Evolutionary conservation across 2,797 vertebrate genomes (phyloP).

Genomic region (Petrocephalus schoutedeni): DNA sequence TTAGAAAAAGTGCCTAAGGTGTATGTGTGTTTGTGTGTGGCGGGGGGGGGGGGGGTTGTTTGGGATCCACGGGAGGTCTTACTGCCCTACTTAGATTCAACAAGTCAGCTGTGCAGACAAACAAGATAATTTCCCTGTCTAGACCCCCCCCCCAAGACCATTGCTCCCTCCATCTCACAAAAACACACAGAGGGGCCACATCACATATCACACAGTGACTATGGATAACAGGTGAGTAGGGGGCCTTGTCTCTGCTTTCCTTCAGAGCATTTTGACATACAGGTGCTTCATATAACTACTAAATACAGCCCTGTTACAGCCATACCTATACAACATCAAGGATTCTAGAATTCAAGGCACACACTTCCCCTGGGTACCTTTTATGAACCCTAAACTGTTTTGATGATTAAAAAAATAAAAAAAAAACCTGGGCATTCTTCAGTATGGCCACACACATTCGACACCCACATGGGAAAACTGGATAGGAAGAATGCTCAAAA

Average conservation of each 20-base stretch:
- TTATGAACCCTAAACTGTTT: neutral
- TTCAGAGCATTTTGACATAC: neutral
- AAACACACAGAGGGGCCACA: neutral
- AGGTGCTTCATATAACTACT: neutral
- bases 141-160: neutral
- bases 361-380: neutral
- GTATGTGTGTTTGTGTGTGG: too few species aligned
- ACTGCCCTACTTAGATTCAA: neutral
- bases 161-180: neutral
- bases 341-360: neutral
- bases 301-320: neutral
- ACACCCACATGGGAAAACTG: neutral
- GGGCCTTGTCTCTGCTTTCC: neutral
- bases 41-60: too few species aligned
- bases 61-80: neutral
- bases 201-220: neutral
- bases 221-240: neutral
- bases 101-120: neutral
- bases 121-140: neutral
- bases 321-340: neutral
- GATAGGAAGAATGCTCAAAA: neutral
- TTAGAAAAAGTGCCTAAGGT: too few species aligned
- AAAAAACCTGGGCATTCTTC: neutral
- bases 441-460: neutral
- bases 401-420: neutral